Evolutionary conservation across 2,888 invertebrate genomes (phyloP).

Genomic region (Argyresthia albistria): DNA sequence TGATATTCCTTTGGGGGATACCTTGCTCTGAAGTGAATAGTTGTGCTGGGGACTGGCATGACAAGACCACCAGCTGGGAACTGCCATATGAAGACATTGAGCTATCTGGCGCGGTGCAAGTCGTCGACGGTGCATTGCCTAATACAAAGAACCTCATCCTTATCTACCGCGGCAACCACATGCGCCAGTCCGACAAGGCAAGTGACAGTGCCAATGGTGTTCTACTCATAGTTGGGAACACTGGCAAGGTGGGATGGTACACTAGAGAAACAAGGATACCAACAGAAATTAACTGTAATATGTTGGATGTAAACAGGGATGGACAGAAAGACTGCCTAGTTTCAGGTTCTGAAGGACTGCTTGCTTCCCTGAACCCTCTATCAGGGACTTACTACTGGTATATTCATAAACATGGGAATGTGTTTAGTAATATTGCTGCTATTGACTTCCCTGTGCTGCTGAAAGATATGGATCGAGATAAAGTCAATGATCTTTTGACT

Average conservation of each 20-base stretch:
- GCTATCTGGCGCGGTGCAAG: conserved; percentile 78
- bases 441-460: conserved; percentile 80
- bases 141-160: conserved; percentile 81
- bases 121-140: conserved; percentile 75
- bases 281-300: conserved; percentile 79
- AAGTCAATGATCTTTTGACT: conserved; percentile 78
- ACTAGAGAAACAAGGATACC: conserved; percentile 79
- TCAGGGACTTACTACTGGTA: conserved; percentile 72
- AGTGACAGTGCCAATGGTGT: conserved; percentile 75
- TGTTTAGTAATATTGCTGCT: conserved; percentile 65
- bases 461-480: conserved; percentile 81
- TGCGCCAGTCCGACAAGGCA: conserved; percentile 62
- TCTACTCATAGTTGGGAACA: conserved; percentile 77
- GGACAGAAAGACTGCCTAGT: conserved; percentile 83
- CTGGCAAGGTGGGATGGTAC: conserved; percentile 82
- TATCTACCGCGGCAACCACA: conserved; percentile 79
- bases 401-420: conserved; percentile 67
- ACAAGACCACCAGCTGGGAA: conserved; percentile 78
- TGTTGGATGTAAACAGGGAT: conserved; percentile 81
- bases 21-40: conserved; percentile 81
- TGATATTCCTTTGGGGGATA: conserved; percentile 82
- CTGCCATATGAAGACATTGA: conserved; percentile 79
- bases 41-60: conserved; percentile 73
- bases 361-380: conserved; percentile 66
- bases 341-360: conserved; percentile 76